A percentile compares a stretch with the other conserved stretches of the same genome.
These are phyloP conservation scores for Psilanteris sp. DNA, from an alignment of 1,140 invertebrate species.

Conservation along the genomic window DNA sequence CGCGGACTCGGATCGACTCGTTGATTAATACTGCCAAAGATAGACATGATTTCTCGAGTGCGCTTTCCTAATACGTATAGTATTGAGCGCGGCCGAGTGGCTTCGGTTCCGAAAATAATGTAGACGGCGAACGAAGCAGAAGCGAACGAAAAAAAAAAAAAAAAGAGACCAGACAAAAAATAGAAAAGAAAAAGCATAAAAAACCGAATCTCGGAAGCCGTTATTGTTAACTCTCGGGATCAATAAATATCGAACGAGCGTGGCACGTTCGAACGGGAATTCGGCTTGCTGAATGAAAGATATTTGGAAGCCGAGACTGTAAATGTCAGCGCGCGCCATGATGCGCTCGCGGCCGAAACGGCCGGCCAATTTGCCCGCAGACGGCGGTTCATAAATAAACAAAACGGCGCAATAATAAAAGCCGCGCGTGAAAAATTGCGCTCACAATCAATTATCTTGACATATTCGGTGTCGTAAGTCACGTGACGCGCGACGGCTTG, in stretches of 20 bases:
- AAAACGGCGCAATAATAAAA: constrained; percentile 7
- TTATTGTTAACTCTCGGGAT: too few species aligned
- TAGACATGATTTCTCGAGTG: constrained; percentile 59
- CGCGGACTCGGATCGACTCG: constrained; percentile 33
- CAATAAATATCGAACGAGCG: too few species aligned
- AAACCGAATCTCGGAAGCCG: too few species aligned
- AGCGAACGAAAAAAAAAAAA: too few species aligned
- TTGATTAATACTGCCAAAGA: constrained; percentile 60
- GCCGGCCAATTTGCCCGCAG: too few species aligned
- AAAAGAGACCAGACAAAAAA: neutral
- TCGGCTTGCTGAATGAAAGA: too few species aligned
- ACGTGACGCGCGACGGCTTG: constrained; percentile 48
- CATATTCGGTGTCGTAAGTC: constrained; percentile 45
- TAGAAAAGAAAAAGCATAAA: neutral
- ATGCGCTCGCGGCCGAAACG: too few species aligned
- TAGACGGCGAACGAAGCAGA: too few species aligned
- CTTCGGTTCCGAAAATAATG: too few species aligned
- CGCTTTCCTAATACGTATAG: constrained; percentile 49
- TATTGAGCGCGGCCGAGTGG: constrained; percentile 12
- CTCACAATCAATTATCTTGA: constrained; percentile 48
- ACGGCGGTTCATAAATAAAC: constrained; percentile 25
- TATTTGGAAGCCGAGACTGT: too few species aligned
- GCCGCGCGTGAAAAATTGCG: constrained; percentile 8
- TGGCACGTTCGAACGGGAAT: too few species aligned
- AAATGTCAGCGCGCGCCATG: too few species aligned